Evolutionary conservation across 2,888 invertebrate species (phyloP).

Genomic region (Stenodera caucasica): DNA sequence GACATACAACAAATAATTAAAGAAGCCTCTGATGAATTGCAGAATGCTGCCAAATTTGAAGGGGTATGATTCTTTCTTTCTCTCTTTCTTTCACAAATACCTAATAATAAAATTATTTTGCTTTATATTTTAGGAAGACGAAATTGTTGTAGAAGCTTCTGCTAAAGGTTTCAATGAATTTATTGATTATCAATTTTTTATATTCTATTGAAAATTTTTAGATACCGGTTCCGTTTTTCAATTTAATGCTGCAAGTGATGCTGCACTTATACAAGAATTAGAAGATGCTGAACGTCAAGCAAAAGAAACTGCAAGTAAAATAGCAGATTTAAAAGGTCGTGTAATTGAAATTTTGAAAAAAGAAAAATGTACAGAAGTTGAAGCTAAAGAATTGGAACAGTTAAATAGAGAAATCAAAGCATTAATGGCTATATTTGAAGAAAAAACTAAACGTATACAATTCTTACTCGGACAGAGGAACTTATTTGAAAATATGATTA

Average conservation of each 20-base stretch:
- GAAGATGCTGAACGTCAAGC: conserved; percentile 57
- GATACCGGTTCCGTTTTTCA: conserved; percentile 35
- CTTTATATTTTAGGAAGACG: too few relatives aligned
- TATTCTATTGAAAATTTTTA: neutral
- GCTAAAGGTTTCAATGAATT: neutral
- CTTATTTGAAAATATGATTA: conserved; percentile 48
- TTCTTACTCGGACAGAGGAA: conserved; percentile 57
- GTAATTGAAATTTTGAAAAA: conserved; percentile 59
- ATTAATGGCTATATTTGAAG: conserved; percentile 65
- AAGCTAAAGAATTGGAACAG: conserved; percentile 60
- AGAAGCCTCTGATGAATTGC: conserved; percentile 42
- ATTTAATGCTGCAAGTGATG: conserved; percentile 42
- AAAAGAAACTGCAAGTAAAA: conserved; percentile 55
- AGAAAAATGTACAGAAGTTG: conserved; percentile 60
- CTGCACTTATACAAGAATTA: conserved; percentile 54
- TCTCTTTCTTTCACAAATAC: neutral
- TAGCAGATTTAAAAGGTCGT: conserved; percentile 52
- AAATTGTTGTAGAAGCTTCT: too few relatives aligned
- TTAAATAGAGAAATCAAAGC: conserved; percentile 62
- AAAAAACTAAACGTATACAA: conserved; percentile 63
- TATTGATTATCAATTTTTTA: too few relatives aligned
- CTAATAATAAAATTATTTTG: neutral
- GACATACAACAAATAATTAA: conserved; percentile 49
- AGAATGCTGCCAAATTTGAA: conserved; percentile 41
- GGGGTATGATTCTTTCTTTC: too few relatives aligned